Evolutionary conservation across 2,113 vertebrate species (phyloP).

Genomic region (Anser cygnoides): DNA sequence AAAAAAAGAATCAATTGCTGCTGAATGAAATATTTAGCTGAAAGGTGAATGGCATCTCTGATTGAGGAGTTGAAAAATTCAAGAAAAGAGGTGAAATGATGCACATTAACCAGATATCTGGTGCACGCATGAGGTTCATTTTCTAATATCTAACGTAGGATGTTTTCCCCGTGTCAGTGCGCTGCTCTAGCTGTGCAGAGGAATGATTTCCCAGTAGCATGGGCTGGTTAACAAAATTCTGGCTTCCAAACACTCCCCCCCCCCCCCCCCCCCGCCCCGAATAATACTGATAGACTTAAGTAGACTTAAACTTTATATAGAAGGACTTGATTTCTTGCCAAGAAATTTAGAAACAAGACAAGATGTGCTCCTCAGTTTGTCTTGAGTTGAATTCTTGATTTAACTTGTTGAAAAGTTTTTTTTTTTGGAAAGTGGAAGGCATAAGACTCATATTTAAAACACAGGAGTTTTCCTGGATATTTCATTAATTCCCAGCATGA

Average conservation of each 20-base stretch:
- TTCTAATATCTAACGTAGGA: not conserved
- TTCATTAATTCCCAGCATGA: not conserved
- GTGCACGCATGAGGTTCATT: not conserved
- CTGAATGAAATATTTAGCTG: conserved; percentile 9
- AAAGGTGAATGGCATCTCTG: conserved; percentile 13
- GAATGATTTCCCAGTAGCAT: not conserved
- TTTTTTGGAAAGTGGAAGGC: not conserved
- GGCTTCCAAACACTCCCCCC: not conserved
- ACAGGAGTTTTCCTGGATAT: not conserved
- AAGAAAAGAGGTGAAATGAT: not conserved
- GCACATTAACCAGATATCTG: not conserved
- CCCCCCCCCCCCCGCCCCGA: not conserved
- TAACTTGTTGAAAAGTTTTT: not conserved
- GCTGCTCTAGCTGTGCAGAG: not conserved
- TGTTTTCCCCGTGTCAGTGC: not conserved
- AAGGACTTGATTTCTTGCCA: not conserved
- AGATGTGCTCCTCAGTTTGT: not conserved
- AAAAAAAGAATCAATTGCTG: not conserved
- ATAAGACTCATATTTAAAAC: not conserved
- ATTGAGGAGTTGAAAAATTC: not conserved
- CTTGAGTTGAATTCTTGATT: not conserved
- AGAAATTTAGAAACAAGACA: not conserved
- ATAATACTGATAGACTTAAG: not conserved
- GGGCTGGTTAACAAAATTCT: not conserved
- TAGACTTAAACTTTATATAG: not conserved